Conservation (phyloP, 2,888 invertebrate genomes). For the Mythimna lalbum region DNA sequence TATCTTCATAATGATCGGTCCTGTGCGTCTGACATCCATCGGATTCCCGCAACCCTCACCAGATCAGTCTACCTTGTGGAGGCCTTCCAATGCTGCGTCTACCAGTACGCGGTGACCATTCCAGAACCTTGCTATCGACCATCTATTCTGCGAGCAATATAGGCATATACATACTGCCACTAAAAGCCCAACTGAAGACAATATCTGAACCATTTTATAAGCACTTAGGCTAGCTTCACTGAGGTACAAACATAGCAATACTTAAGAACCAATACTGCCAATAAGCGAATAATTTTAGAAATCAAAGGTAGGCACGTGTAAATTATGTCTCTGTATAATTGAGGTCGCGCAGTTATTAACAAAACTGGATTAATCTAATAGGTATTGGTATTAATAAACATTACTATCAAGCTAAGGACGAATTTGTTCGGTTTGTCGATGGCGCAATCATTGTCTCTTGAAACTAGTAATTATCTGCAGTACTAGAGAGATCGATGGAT, state of each 20-base stretch:
- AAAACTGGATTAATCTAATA: conserved; percentile 58
- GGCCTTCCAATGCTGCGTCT: too few species aligned
- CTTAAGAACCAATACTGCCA: conserved; percentile 21
- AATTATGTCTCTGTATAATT: conserved; percentile 58
- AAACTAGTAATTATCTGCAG: conserved; percentile 25
- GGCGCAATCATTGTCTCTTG: conserved; percentile 23
- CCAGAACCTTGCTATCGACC: too few species aligned
- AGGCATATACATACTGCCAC: too few species aligned
- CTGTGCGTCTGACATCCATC: too few species aligned
- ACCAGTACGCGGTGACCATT: too few species aligned
- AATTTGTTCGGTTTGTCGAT: conserved; percentile 22
- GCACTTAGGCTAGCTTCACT: not conserved
- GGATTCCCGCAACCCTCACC: too few species aligned
- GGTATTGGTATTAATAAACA: conserved; percentile 45
- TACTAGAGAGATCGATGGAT: not conserved
- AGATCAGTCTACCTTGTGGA: too few species aligned
- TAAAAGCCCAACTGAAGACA: too few species aligned
- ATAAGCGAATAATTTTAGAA: conserved; percentile 56
- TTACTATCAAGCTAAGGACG: conserved; percentile 46
- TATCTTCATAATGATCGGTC: too few species aligned
- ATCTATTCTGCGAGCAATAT: too few species aligned
- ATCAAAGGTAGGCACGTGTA: conserved; percentile 55
- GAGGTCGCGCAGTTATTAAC: conserved; percentile 57
- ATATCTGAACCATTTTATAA: too few species aligned
- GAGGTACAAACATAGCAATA: conserved; percentile 7